Evolutionary conservation across 2,888 invertebrate genomes (phyloP), one percentile per base, ranked within the genome.

Genomic region (Eupithecia subfuscata): DNA sequence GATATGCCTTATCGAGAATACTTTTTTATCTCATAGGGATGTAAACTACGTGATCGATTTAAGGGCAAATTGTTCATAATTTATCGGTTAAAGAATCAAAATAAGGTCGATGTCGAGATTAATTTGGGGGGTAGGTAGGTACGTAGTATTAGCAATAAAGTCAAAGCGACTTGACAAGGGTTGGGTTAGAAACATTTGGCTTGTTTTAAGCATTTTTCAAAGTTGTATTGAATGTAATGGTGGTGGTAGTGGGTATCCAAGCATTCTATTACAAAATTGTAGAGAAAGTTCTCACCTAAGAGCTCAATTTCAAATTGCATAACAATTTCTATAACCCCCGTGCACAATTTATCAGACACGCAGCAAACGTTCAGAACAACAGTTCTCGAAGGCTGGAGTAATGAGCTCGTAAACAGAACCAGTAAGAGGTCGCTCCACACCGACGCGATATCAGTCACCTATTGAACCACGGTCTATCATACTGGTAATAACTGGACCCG

Each of bases 401-500:
- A 80, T 80, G 80, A 82, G 85, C 80, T 84, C 83, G 84, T 88
- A 85, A 86, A 85, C 85, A 87, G 89, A 91, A 91, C 92, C 89
- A 91, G 93, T 92, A 91, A 89, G 89, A 92, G 94, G 94, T 95
- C 94, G 92, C 86, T 89, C 87, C 87, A 83, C 87, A 89, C 90
- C 88, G 90, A 91, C 90, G 88, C 83, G 85, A 84, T 94, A 95
- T 95, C 94, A 91, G 90, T 92, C 95, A 95, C 96, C 95, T 95
- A 92, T 94, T 95, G 96, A 96, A 95, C 96, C 93, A 90, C 91
- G 94, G 95, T 93, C 95, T 92, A 90, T 89, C 88, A 80, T 88
- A 92, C 96, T 87, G 93, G 96, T 95, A 94, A 91, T 93, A 95
- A 95, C 96, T 90, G 92, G 96, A 91, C 92, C 82, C 81, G 89